A percentile compares a stretch with the other conserved stretches of the same genome.
Evolutionary conservation across 2,888 invertebrate genomes (phyloP).

Genomic region (Apodemia mormo): DNA sequence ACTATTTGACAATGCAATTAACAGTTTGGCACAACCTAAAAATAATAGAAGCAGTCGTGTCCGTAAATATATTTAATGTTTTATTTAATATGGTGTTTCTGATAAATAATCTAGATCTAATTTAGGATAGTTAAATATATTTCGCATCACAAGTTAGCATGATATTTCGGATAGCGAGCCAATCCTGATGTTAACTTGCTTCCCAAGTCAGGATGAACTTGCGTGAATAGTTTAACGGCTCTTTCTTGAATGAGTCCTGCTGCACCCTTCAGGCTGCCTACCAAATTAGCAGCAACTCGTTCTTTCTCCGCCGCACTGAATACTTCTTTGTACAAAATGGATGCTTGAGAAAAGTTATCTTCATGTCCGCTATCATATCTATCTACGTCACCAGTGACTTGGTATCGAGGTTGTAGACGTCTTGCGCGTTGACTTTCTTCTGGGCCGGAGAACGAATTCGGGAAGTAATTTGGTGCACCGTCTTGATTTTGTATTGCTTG

Average conservation of each 20-base stretch:
- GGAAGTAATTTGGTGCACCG: slow-evolving; percentile 96
- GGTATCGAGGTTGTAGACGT: slow-evolving; percentile 80
- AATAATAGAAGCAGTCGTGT: too few species aligned
- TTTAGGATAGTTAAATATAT: too few species aligned
- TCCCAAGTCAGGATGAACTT: slow-evolving; percentile 91
- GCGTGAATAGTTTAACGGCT: slow-evolving; percentile 90
- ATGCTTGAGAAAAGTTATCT: slow-evolving; percentile 94
- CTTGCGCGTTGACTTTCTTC: slow-evolving; percentile 85
- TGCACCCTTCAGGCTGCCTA: slow-evolving; percentile 88
- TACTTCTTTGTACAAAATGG: slow-evolving; percentile 90
- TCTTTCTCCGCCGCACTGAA: slow-evolving; percentile 87
- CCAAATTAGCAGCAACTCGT: slow-evolving; percentile 90
- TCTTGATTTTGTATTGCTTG: slow-evolving; percentile 90
- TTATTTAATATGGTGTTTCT: too few species aligned
- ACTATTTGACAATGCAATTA: too few species aligned
- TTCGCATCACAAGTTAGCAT: slow-evolving; percentile 78
- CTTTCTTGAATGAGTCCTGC: slow-evolving; percentile 93
- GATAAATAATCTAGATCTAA: too few species aligned
- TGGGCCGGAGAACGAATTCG: slow-evolving; percentile 97
- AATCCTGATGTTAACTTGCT: slow-evolving; percentile 85
- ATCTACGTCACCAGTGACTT: slow-evolving; percentile 87
- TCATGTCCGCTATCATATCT: slow-evolving; percentile 92
- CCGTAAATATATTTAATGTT: too few species aligned
- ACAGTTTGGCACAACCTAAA: too few species aligned
- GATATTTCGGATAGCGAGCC: slow-evolving; percentile 79